Evolutionary conservation across 2,113 vertebrate species (phyloP), one percentile per base, ranked within the genome.

Genomic region (Crotophaga sulcirostris): DNA sequence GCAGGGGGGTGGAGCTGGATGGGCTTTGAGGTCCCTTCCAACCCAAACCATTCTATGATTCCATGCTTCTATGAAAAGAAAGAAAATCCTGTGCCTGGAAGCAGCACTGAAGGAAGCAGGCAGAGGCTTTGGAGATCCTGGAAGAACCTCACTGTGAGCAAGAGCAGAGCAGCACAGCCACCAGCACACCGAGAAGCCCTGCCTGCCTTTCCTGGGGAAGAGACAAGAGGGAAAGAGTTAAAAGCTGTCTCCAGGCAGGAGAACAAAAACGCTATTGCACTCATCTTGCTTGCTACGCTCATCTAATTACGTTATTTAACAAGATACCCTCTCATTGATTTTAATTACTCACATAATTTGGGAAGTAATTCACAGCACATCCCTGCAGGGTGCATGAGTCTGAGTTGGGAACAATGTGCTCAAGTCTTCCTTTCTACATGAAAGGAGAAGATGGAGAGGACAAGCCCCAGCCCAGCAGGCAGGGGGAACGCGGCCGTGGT

Each of bases 341-440:
- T 96, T 97, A 97, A 96, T 95, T 97, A 95, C 96, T 89, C 72
- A 68, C 81, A 83, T 96, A 76, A 95, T 96, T 96, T 87, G 91
- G 95, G 90, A 95, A 89, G 88, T 54, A 91, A 96, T 95, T 95
- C 91, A 9, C 72, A 56, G 93, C 3, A 33, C 78, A 80, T 87
- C 92, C 89, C 95, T 89, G 95, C 95, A 94, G 94, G 93, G 92
- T 9, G 83, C 77, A 36, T 0, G 80, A 64, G 87, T 9, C 90
- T 47, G 80, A 84, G 81, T 2, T 10, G 88, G 91, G 87, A 93
- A 82, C 95, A 89, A 86, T 19, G 85, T 0, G 45, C 87, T 47
- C 14, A 5, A 29, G 45, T 20, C 93, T 75, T 9, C 31, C 76
- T 36, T 5, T 3, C 34, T 7, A 1, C 89, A 3, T 3, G 47